Evolutionary conservation across 1,140 invertebrate genomes (phyloP), one percentile per base, ranked within the genome.

Genomic region (Drosophila asahinai): DNA sequence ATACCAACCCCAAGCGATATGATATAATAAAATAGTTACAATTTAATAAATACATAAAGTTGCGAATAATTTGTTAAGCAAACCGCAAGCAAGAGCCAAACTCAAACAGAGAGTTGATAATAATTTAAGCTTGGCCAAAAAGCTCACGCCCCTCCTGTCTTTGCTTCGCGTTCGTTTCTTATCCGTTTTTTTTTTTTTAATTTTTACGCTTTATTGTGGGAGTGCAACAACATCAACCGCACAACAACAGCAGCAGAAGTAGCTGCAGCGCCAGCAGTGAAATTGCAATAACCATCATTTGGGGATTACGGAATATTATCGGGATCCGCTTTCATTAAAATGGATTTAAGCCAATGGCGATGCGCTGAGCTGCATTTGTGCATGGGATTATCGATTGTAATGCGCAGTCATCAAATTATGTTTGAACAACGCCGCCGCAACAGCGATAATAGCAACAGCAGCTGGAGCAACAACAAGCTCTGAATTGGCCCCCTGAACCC

Each of bases 331-430:
- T 59, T 90, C 86, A 89, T 89, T 89, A 89, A 89, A 89, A 89
- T 89, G 84, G 84, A 84, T 89, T 89, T 89, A 77, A 80, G 84
- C 66, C 74, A 84, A 90, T 84, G 86, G 70, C 84, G 63, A 74
- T 62, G 77, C 59, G 74, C 81, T 89, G 63, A 90, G 86, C 78
- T 89, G 84, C 84, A 84, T 90, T 87, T 87, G 77, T 90, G 84
- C 84, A 89, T 66, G 78, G 78, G 81, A 89, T 90, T 89, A 89
- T 89, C 84, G 84, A 89, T 89, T 89, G 86, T 90, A 89, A 81
- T 89, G 81, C 84, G 81, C 84, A 84, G 83, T 89, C 86, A 89
- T 89, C 84, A 84, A 90, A 84, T 80, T 84, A 86, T 71, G 58
- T 77, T 77, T 76, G 73, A 76, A 77, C 60, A 76, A 76, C 64